Evolutionary conservation across 2,888 invertebrate genomes (phyloP).

Genomic region (Sphaeridia pumilis): DNA sequence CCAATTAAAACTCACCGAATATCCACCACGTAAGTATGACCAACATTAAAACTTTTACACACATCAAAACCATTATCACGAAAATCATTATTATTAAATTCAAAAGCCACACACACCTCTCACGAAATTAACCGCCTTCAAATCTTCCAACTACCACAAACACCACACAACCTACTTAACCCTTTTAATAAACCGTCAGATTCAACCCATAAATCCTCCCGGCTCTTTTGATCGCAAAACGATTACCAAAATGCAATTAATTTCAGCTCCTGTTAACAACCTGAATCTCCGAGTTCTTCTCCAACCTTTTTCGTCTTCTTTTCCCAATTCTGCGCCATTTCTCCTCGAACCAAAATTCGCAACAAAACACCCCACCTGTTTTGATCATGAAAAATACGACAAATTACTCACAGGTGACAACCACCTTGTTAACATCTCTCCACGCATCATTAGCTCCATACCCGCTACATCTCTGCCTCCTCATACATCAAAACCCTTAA

Average conservation of each 20-base stretch:
- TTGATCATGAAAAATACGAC: conserved; percentile 7
- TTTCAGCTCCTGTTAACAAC: background rate
- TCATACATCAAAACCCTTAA: conserved; percentile 7
- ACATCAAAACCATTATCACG: too few species aligned
- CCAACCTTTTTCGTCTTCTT: background rate
- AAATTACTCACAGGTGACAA: conserved; percentile 36
- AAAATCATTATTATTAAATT: too few species aligned
- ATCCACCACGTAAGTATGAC: too few species aligned
- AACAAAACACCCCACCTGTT: background rate
- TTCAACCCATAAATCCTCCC: background rate
- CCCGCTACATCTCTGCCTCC: conserved; percentile 9
- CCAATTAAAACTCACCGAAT: too few species aligned
- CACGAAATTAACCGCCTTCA: too few species aligned
- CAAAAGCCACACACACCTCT: background rate
- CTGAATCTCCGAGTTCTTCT: too few species aligned
- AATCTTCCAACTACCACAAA: background rate
- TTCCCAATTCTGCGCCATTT: background rate
- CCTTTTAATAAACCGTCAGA: too few species aligned
- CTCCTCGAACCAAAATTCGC: background rate
- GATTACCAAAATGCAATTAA: background rate
- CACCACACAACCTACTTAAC: background rate
- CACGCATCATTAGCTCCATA: background rate
- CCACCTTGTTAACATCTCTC: conserved; percentile 30
- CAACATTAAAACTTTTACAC: too few species aligned
- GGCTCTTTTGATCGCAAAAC: background rate